Base-by-base conservation (phyloP, 2,113 vertebrate genomes). In the Brevimyrus niger region DNA sequence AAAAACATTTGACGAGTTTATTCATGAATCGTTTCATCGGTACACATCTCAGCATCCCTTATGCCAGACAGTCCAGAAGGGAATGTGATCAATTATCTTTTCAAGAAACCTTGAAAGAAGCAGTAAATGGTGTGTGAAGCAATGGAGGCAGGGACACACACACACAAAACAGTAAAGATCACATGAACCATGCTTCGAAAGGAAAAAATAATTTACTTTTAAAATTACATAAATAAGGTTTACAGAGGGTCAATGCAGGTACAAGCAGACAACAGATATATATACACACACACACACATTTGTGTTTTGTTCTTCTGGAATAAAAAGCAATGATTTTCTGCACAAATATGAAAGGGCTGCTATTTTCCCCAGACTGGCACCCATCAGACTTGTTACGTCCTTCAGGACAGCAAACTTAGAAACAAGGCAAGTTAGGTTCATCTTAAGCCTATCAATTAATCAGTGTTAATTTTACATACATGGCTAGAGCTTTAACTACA, bases 181-280 rank as follows among this genome's bases (percentile, higher is more conserved):
- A 31, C 86, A 0, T 6, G 17, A 9, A 58, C 27, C 15, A 27
- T 53, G 27, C 10, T 87, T 15, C 31, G 38, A 82, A 89, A 87
- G 51, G 19, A 51, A 87, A 89, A 91, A 89, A 86, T 91, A 91
- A 91, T 89, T 91, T 91, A 91, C 89, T 89, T 89, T 88, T 89
- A 89, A 88, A 89, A 82, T 89, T 65, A 89, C 73, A 91, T 91
- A 91, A 91, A 91, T 91, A 91, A 89, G 69, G 31, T 50, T 88
- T 86, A 90, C 90, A 90, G 35, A 80, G 88, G 38, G 88, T 89
- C 46, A 80, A 42, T 80, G 35, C 73, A 47, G 46, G 86, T 86
- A 89, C 50, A 88, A 84, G 89, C 51, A 89, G 23, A 89, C 73
- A 88, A 87, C 42, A 86, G 23, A 89, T 87, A 90, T 80, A 76